Evolutionary conservation across 2,797 vertebrate genomes (phyloP), one percentile per base, ranked within the genome.

Genomic region (Jordanella pulchra): DNA sequence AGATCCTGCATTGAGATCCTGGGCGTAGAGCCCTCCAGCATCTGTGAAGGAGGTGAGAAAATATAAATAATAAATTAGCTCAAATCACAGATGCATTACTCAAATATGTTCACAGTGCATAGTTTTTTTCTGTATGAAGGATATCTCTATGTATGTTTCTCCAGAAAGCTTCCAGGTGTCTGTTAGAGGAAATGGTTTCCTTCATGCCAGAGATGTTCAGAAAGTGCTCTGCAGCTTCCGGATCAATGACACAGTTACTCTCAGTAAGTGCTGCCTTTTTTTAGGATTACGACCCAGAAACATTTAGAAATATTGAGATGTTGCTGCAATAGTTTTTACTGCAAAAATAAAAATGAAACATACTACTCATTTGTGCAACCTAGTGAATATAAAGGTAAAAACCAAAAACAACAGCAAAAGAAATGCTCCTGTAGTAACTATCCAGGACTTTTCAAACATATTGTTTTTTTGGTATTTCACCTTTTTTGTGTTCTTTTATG

Each of bases 1-100:
- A 96, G 97, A 71, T 99, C 98, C 1, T 99, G 98, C 76, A 99
- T 99, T 32, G 98, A 99, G 91, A 99, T 99, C 83, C 93, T 99
- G 69, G 96, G 97, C 0, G 98, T 97, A 0, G 97, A 99, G 53
- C 98, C 98, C 1, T 99, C 98, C 28, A 97, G 96, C 68, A 98
- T 99, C 84, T 99, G 98, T 87, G 97, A 96, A 79, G 97, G 98
- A 93, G 97, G 98, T 99, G 86, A 94, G 88, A 73, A 67, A 2
- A 45, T 39, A 39, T 7, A 4, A 58, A n/a, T 30, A 21, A 30
- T 56, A n/a, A 7, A 56, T 50, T 53, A 17, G 47, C 18, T 28
- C 17, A 58, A 30, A 15, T 30, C 35, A 35, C 35, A 35, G 35
- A 35, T 35, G 35, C 35, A 7, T 39, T 23, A 53, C 11, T 51